Conservation (phyloP, 1,140 invertebrate species). For the Brachionus angularis region DNA sequence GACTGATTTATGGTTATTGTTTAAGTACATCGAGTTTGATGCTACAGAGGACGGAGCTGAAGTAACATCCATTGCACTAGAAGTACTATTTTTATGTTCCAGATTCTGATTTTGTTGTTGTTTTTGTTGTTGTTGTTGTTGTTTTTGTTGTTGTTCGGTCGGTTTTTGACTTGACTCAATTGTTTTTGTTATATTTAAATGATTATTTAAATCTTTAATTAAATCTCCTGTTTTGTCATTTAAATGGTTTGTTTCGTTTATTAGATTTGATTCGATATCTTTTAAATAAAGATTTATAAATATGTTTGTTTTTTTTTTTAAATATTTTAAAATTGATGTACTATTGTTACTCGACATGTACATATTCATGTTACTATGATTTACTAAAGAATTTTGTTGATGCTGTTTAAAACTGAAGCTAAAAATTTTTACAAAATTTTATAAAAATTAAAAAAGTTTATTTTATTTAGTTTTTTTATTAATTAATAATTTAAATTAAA, state of each 20-base stretch:
- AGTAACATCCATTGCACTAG: slow-evolving; percentile 26
- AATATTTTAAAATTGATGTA: neutral
- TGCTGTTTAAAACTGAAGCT: slow-evolving; percentile 33
- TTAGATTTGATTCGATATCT: no score
- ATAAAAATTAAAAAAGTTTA: neutral
- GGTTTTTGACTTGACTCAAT: no score
- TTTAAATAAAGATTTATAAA: no score
- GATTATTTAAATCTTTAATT: slow-evolving; percentile 20
- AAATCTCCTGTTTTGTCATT: slow-evolving; percentile 16
- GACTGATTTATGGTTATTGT: slow-evolving; percentile 9
- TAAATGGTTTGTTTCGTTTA: neutral
- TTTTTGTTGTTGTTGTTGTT: no score
- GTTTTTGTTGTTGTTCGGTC: no score
- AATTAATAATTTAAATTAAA: neutral
- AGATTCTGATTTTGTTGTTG: no score
- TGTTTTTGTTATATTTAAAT: slow-evolving; percentile 40
- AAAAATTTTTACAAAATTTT: neutral
- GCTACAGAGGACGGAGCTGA: slow-evolving; percentile 21
- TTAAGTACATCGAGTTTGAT: slow-evolving; percentile 1
- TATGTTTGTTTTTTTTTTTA: neutral
- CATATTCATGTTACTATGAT: slow-evolving; percentile 18
- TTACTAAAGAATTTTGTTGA: slow-evolving; percentile 29
- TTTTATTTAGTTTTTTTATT: neutral
- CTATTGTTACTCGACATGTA: slow-evolving; percentile 23
- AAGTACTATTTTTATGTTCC: neutral